Conservation (phyloP, 2,113 vertebrate species). For the Poecile atricapillus region DNA sequence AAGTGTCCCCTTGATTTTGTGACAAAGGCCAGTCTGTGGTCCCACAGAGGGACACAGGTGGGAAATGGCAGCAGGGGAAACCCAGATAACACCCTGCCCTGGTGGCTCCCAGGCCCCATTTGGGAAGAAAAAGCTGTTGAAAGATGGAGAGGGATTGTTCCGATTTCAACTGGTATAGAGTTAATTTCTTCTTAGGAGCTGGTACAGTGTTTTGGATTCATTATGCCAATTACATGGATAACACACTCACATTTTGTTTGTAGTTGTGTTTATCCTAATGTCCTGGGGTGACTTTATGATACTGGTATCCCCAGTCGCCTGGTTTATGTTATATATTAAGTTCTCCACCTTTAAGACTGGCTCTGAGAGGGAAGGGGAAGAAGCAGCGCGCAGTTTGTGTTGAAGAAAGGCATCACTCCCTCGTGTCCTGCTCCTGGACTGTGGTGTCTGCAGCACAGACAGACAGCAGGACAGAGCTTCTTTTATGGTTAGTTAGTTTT, state of each 20-base stretch:
- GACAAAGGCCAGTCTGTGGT: neutral
- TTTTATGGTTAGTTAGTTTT: too few species aligned
- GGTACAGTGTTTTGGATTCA: neutral
- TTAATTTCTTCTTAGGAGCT: neutral
- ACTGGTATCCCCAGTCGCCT: too few species aligned
- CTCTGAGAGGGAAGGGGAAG: too few species aligned
- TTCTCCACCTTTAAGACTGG: too few species aligned
- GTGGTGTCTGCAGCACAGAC: too few species aligned
- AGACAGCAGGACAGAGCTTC: too few species aligned
- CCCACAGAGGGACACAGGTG: neutral
- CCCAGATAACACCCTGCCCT: neutral
- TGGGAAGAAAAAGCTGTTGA: neutral
- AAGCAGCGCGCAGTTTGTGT: too few species aligned
- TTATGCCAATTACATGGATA: neutral
- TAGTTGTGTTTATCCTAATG: neutral
- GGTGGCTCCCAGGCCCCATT: neutral
- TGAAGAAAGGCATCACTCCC: too few species aligned
- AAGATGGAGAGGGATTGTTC: neutral
- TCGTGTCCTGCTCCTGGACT: too few species aligned
- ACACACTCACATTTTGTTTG: neutral
- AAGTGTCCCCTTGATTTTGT: neutral
- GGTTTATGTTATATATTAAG: too few species aligned
- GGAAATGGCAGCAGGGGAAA: neutral
- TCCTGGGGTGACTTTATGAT: too few species aligned
- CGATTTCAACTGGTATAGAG: neutral